Evolutionary conservation across 2,888 invertebrate species (phyloP).

Genomic region (Sympetrum striolatum): DNA sequence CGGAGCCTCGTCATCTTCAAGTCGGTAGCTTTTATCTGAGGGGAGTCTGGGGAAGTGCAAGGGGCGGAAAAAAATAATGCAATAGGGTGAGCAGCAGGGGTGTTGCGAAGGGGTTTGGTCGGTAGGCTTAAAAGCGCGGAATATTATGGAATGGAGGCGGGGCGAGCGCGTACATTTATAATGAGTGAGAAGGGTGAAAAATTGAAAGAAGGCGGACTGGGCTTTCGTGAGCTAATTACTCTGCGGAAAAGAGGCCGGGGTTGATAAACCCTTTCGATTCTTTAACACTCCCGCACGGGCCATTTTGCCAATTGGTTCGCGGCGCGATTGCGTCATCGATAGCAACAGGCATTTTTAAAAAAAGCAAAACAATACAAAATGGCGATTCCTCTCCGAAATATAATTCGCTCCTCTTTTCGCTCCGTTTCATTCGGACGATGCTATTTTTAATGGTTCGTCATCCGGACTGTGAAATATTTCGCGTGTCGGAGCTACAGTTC

Average conservation of each 20-base stretch:
- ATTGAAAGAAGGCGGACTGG: background rate
- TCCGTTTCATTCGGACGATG: too few relatives aligned
- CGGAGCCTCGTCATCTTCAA: too few relatives aligned
- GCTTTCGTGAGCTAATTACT: background rate
- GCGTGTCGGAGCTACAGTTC: too few relatives aligned
- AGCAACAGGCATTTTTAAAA: background rate
- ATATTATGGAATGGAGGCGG: background rate
- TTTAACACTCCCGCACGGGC: background rate
- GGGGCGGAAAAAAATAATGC: background rate
- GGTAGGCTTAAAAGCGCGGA: background rate
- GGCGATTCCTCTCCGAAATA: background rate
- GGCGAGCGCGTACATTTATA: background rate
- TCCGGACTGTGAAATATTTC: too few relatives aligned
- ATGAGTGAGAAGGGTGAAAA: background rate
- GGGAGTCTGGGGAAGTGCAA: background rate
- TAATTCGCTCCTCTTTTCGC: too few relatives aligned
- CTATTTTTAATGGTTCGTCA: too few relatives aligned
- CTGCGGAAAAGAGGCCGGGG: background rate
- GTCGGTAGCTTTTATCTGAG: too few relatives aligned
- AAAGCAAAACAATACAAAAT: background rate
- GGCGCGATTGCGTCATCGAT: background rate
- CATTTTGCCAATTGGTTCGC: background rate
- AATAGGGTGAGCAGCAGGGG: background rate
- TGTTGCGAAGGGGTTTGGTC: background rate
- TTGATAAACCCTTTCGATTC: background rate